Base-by-base conservation (phyloP, 2,888 invertebrate species). In the Stenchaetothrips biformis region DNA sequence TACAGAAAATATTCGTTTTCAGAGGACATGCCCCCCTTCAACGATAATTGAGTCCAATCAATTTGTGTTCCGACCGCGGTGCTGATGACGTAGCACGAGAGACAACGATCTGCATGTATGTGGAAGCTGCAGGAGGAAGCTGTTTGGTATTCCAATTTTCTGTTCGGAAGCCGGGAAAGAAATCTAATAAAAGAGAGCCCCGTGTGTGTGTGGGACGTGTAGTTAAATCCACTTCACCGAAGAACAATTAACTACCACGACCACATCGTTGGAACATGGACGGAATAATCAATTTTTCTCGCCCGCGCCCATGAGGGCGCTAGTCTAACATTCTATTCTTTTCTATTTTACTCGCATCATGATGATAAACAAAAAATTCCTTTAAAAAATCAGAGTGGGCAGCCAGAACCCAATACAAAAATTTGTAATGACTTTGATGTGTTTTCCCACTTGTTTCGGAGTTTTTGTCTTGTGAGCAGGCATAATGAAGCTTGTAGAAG, bases 271-370 rank as follows among this genome's bases (percentile, higher is more conserved):
- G 67, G 2, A 74, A 4, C n/a, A 74, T 11, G 67, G 67, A 25
- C 11, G 25, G 67, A 74, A 74, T 74, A 74, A 74, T 74, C 67
- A 74, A 74, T 74, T 74, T 67, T 67, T 74, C 67, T 74, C 67
- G 67, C 25, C 67, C 21, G 11, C 7, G 67, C 21, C 37, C 37
- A 25, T 25, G 67, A 74, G 21, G 25, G 67, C 67, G 67, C 67
- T 25, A 37, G 37, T 37, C 37, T 74, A 3, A 74, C 67, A 21
- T 25, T 25, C 67, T 21, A 74, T 74, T 25, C 67, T 11, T 7
- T 74, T 67, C 21, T 53, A 53, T 53, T 9, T 53, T 18, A 4
- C 13, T 53, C 67, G 67, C 21, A 67, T 67, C 67, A 67, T 21
- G 67, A 53, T 53, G 53, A 53, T 53, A 7, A 18, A 53, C 16